Base-by-base conservation (phyloP, 30 jellyfish, hydroid and myxozoan species). In the Mastigias papua region DNA sequence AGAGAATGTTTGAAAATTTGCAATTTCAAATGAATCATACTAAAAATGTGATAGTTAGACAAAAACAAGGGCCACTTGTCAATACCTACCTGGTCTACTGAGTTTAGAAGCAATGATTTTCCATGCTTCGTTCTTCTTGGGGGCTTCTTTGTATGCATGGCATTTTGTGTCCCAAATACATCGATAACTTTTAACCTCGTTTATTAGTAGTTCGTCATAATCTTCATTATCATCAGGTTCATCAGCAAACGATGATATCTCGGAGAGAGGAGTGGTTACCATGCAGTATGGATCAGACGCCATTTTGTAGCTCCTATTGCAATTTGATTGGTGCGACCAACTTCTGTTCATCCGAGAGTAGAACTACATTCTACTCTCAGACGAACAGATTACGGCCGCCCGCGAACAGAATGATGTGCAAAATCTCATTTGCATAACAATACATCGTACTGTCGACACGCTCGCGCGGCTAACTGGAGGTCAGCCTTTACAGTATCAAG, bases 91-190 rank as follows among this genome's bases (percentile, higher is more conserved):
- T 54, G 67, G 67, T 21, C 67, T 54, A 51, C 67, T 51, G 67
- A 51, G 67, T 51, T 51, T 51, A 54, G 67, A 54, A 54, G 67
- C 67, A 54, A 54, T 54, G 27, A 21, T 25, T 54, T 54, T 54
- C 67, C 67, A 54, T 54, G 67, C 67, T 54, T 54, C 67, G 27
- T 54, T 54, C 67, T 54, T 54, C 67, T 54, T 54, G 67, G 67
- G 67, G 67, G 67, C 27, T 54, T 54, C 27, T 21, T 11, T 11
- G 23, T 54, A 54, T 21, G 67, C 67, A 54, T 25, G 27, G 67
- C 67, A 54, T 54, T 0, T 54, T 54, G 23, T 54, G 27, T 54
- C 27, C 67, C 67, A 54, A 46, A 46, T 46, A 16, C 60, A 46
- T 46, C 60, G 60, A 46, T 46, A 46, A 16, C 27, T 54, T 54